phyloP scores from a whole-genome alignment of 64 coral and sea anemone species.

The Stichodactyla mertensii region DNA sequence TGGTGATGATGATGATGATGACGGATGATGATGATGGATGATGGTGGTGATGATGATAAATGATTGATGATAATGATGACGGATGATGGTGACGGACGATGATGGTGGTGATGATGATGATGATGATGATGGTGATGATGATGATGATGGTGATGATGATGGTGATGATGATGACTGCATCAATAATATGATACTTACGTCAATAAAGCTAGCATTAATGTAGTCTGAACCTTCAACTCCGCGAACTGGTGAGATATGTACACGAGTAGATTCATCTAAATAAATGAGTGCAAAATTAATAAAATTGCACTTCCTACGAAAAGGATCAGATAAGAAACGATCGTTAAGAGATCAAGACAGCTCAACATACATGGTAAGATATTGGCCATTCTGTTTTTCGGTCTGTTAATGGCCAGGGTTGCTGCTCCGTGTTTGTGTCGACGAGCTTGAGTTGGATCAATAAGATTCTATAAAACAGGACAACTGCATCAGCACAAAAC shows the following conservation, averaged over 20 bases:
- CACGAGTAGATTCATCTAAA: slow-evolving; percentile 83
- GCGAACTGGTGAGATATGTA: slow-evolving; percentile 58
- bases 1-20: too few species aligned
- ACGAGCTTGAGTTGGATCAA: slow-evolving; percentile 60
- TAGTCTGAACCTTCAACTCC: slow-evolving; percentile 86
- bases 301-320: neutral
- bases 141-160: too few species aligned
- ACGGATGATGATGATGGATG: too few species aligned
- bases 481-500: neutral
- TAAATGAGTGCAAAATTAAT: neutral
- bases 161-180: too few species aligned
- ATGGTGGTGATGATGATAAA: too few species aligned
- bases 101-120: too few species aligned
- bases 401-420: slow-evolving; percentile 62
- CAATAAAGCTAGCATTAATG: slow-evolving; percentile 94
- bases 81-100: too few species aligned
- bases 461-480: slow-evolving; percentile 42
- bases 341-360: neutral
- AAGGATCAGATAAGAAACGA: neutral
- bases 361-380: slow-evolving; percentile 88
- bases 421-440: slow-evolving; percentile 67
- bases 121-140: too few species aligned
- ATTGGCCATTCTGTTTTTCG: slow-evolving; percentile 89
- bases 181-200: slow-evolving; percentile 54
- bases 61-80: too few species aligned